phyloP scores from a whole-genome alignment of 2,888 invertebrate species.

The Pollenia labialis region DNA sequence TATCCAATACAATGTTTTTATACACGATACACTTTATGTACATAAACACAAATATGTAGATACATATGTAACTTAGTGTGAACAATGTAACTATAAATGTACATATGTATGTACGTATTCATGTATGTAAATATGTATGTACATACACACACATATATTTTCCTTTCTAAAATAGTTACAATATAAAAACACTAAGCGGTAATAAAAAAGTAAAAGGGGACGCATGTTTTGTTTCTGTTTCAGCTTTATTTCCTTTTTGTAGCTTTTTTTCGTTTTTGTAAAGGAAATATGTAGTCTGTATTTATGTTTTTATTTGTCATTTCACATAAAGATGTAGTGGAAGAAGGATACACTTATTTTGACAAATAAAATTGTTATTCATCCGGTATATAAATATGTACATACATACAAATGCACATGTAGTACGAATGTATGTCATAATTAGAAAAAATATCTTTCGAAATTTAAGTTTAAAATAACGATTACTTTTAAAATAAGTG shows the following conservation, averaged over 20 bases:
- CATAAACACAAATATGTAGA: background rate
- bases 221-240: conserved; percentile 63
- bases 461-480: too few species aligned
- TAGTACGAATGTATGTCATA: too few species aligned
- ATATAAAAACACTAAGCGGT: conserved; percentile 49
- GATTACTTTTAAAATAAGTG: too few species aligned
- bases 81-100: too few species aligned
- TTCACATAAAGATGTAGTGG: background rate
- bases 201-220: conserved; percentile 53
- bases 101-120: background rate
- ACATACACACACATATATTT: conserved; percentile 19
- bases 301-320: background rate
- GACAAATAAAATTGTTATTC: background rate
- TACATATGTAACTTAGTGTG: background rate
- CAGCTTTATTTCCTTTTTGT: conserved; percentile 38
- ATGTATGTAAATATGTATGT: background rate
- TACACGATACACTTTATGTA: background rate
- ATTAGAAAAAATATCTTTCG: too few species aligned
- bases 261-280: conserved; percentile 53
- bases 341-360: background rate
- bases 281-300: background rate
- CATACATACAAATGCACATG: background rate
- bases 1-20: conserved; percentile 5
- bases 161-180: conserved; percentile 62
- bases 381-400: background rate